phyloP scores from a whole-genome alignment of 1,140 invertebrate species.

The Drosophila takahashii region DNA sequence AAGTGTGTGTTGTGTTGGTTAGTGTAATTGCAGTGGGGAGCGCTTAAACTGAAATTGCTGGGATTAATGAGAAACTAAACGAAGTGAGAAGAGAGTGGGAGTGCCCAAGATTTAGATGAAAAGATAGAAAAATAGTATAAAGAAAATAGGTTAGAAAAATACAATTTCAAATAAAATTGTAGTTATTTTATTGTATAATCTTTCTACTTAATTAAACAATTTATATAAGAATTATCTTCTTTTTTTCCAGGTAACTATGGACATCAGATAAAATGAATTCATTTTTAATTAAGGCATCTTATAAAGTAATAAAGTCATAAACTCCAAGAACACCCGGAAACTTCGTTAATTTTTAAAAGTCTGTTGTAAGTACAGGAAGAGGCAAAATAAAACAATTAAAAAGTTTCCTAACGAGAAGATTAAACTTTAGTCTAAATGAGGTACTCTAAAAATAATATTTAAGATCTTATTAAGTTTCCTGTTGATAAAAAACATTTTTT shows the following conservation, averaged over 20 bases:
- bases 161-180: too few species aligned
- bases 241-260: too few species aligned
- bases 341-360: background rate
- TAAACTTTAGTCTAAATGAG: background rate
- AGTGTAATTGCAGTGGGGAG: conserved; percentile 25
- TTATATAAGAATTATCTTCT: too few species aligned
- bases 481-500: background rate
- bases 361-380: background rate
- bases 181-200: too few species aligned
- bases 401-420: background rate
- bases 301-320: background rate
- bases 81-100: background rate
- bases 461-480: background rate
- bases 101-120: background rate
- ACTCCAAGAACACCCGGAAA: background rate
- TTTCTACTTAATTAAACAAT: too few species aligned
- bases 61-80: conserved; percentile 20
- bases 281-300: too few species aligned
- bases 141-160: background rate
- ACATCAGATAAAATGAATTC: too few species aligned
- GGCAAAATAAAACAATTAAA: conserved; percentile 6
- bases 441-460: background rate
- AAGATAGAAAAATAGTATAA: background rate
- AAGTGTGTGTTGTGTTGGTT: conserved; percentile 24
- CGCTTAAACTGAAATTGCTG: conserved; percentile 1